These are phyloP conservation scores for Indri indri DNA, from an alignment of 2,113 vertebrate genomes.

Conservation along the genomic window DNA sequence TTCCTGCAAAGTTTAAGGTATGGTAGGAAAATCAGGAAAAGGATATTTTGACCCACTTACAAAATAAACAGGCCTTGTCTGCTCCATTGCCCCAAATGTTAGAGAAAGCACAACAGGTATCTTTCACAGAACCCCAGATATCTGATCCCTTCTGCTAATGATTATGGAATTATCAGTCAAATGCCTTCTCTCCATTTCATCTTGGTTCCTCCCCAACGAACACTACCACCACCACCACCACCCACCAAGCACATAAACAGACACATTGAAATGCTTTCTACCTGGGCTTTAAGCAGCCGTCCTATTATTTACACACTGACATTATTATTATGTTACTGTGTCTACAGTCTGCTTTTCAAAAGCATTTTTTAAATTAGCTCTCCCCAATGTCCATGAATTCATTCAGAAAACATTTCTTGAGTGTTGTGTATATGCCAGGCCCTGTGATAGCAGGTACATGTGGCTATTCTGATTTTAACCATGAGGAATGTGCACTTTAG, in stretches of 20 bases:
- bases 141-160: background rate
- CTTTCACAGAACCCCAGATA: background rate
- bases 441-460: background rate
- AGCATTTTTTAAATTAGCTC: constrained; percentile 44
- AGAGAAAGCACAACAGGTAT: background rate
- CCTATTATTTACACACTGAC: background rate
- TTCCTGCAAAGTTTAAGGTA: background rate
- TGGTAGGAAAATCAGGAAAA: background rate
- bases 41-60: constrained; percentile 1
- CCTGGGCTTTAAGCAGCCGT: background rate
- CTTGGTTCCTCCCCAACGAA: background rate
- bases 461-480: constrained; percentile 40
- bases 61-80: background rate
- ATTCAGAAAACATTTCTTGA: constrained; percentile 49
- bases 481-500: background rate
- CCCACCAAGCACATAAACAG: background rate
- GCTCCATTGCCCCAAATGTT: background rate
- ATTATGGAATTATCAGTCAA: background rate
- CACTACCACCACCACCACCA: background rate
- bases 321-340: constrained; percentile 12
- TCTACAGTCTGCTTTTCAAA: constrained; percentile 21
- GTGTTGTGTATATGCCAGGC: background rate
- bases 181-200: background rate
- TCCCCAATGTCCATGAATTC: constrained; percentile 13
- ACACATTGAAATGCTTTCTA: background rate